A percentile compares a stretch with the other conserved stretches of the same genome.
Conservation (phyloP, 2,797 vertebrate species). For the Miichthys miiuy region DNA sequence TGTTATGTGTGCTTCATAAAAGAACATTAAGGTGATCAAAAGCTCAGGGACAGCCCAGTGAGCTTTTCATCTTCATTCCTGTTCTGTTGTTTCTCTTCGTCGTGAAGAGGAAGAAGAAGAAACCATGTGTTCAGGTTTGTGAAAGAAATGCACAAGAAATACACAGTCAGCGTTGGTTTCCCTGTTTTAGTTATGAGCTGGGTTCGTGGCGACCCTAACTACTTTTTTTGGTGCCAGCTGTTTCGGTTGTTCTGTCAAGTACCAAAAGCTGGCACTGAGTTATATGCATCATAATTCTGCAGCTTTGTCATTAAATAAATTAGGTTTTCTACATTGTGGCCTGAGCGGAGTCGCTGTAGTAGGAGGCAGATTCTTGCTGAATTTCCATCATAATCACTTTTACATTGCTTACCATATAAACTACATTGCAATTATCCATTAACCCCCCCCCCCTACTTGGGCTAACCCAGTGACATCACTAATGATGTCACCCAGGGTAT, state of each 20-base stretch:
- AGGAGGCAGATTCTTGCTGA: too few relatives aligned
- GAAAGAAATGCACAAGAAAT: too few relatives aligned
- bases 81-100: background rate
- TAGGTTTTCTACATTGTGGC: too few relatives aligned
- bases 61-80: slow-evolving; percentile 3
- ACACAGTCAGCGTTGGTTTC: background rate
- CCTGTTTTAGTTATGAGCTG: background rate
- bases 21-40: slow-evolving; percentile 18
- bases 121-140: background rate
- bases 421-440: too few relatives aligned
- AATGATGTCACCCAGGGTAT: too few relatives aligned
- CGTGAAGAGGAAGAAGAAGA: background rate
- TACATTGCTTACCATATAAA: too few relatives aligned
- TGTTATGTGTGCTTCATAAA: slow-evolving; percentile 5
- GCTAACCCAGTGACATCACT: too few relatives aligned
- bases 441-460: too few relatives aligned
- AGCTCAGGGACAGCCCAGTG: slow-evolving; percentile 17
- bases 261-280: background rate
- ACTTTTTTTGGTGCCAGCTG: background rate
- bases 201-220: background rate
- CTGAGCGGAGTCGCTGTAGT: too few relatives aligned
- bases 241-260: background rate
- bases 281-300: too few relatives aligned
- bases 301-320: too few relatives aligned
- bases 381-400: too few relatives aligned